Percentiles rank a stretch among this genome's conserved stretches.
These are phyloP conservation scores for Chiloscyllium plagiosum DNA, from an alignment of 2,113 vertebrate species.

Conservation along the genomic window DNA sequence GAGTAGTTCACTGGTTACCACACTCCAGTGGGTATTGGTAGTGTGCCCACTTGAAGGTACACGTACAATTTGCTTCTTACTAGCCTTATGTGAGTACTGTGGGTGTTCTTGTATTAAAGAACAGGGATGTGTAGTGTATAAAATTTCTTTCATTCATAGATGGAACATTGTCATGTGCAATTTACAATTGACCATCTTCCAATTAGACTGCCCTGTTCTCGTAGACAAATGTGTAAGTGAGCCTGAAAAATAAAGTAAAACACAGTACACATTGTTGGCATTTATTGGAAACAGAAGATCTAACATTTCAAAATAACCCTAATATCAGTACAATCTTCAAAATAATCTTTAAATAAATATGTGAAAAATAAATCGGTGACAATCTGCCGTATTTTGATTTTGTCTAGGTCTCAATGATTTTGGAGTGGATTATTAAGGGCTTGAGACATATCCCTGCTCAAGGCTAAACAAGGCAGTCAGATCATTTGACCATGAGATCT, in stretches of 20 bases:
- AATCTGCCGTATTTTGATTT: neutral
- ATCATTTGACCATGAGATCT: neutral
- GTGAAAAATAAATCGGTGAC: neutral
- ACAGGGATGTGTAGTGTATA: neutral
- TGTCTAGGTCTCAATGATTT: neutral
- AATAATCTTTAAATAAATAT: neutral
- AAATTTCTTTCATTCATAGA: neutral
- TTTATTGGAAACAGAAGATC: neutral
- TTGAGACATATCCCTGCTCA: neutral
- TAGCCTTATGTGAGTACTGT: neutral
- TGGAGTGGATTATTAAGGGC: neutral
- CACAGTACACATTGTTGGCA: neutral
- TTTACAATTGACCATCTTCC: neutral
- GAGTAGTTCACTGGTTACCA: neutral
- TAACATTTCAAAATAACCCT: neutral
- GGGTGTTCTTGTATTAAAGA: neutral
- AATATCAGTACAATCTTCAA: neutral
- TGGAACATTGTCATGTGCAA: neutral
- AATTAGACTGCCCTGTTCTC: neutral
- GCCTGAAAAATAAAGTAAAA: neutral
- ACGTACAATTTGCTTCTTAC: neutral
- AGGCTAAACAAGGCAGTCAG: neutral
- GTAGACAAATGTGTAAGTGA: neutral
- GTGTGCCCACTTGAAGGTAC: constrained; percentile 6
- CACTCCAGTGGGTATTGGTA: neutral